These are phyloP conservation scores for Arizona elegans DNA, from an alignment of 2,113 vertebrate genomes.

Conservation along the genomic window DNA sequence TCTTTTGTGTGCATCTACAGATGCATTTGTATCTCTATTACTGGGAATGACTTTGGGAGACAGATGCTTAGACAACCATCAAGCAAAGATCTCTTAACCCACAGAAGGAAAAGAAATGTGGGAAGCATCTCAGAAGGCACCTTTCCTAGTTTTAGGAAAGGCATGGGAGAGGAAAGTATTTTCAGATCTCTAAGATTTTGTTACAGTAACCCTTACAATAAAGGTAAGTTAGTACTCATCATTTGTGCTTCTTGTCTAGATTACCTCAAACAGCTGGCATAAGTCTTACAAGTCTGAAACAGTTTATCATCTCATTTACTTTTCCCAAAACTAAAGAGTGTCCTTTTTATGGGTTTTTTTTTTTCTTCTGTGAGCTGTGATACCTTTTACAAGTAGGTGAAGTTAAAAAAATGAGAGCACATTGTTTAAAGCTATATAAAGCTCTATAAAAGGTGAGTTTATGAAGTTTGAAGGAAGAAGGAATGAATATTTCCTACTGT, in stretches of 20 bases:
- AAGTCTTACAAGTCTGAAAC: background rate
- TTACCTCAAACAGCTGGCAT: background rate
- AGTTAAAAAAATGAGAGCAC: background rate
- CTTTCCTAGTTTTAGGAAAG: background rate
- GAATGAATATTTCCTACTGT: background rate
- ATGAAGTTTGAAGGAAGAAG: background rate
- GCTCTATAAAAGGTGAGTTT: background rate
- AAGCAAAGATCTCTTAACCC: background rate
- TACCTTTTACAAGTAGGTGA: background rate
- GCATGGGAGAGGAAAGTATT: background rate
- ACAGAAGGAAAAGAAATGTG: background rate
- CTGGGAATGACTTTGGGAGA: background rate
- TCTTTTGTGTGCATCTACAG: background rate
- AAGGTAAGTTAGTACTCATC: background rate
- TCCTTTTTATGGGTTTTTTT: background rate
- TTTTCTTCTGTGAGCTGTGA: background rate
- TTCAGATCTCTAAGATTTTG: background rate
- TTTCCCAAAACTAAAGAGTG: background rate
- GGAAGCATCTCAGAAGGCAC: background rate
- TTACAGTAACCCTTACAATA: background rate
- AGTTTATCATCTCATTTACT: background rate
- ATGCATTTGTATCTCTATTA: background rate
- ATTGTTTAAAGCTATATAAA: background rate
- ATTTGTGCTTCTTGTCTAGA: background rate
- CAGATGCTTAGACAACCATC: background rate